Conservation (phyloP, 2,888 invertebrate species). For the Apeira syringaria region DNA sequence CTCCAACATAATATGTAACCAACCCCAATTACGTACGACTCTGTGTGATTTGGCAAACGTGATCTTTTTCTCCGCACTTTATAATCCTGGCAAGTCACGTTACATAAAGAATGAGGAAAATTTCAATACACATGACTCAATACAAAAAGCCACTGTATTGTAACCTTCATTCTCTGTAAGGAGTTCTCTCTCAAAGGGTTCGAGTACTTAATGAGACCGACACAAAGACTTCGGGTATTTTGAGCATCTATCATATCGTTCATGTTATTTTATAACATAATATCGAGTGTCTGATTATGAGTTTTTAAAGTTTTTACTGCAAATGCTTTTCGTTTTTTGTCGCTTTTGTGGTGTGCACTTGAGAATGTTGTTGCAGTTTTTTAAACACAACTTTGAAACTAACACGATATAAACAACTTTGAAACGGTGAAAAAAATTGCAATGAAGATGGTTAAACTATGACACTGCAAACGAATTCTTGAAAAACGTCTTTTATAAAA, state of each 20-base stretch:
- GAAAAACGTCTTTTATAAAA: too few species aligned
- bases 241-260: slow-evolving; percentile 18
- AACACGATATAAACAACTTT: too few species aligned
- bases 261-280: slow-evolving; percentile 27
- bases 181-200: slow-evolving; percentile 54
- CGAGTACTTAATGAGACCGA: slow-evolving; percentile 57
- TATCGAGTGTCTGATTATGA: slow-evolving; percentile 18
- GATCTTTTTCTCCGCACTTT: not conserved
- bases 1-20: too few species aligned
- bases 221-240: slow-evolving; percentile 39
- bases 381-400: too few species aligned
- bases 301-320: slow-evolving; percentile 22
- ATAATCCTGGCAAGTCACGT: slow-evolving; percentile 28
- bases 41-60: slow-evolving; percentile 12
- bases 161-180: slow-evolving; percentile 17
- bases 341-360: slow-evolving; percentile 21
- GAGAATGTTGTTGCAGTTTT: slow-evolving; percentile 22
- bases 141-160: slow-evolving; percentile 30
- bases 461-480: too few species aligned
- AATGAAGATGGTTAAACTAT: too few species aligned
- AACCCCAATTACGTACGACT: not conserved
- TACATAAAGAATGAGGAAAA: slow-evolving; percentile 26
- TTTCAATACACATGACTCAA: slow-evolving; percentile 13
- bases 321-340: slow-evolving; percentile 29
- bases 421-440: too few species aligned